Percentiles rank a stretch among this genome's conserved stretches.
These are phyloP conservation scores for Odontophorus gujanensis DNA, from an alignment of 2,113 vertebrate genomes.

Conservation along the genomic window DNA sequence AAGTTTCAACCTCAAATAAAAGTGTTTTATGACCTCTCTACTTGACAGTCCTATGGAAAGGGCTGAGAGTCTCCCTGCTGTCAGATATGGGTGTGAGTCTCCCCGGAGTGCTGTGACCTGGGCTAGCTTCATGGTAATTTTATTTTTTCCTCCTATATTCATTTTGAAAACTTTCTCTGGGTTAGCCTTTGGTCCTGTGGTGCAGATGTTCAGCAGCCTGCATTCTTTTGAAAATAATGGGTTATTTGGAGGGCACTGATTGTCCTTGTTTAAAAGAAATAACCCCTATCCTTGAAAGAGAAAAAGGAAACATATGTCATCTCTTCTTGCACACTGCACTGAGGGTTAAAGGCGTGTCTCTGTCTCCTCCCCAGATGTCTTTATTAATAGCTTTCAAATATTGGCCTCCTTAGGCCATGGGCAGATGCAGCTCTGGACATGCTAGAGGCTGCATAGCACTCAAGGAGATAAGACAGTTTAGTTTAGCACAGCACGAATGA, in stretches of 20 bases:
- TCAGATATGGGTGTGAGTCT: background rate
- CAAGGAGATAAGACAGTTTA: conserved; percentile 78
- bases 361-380: conserved; percentile 63
- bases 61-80: background rate
- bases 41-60: background rate
- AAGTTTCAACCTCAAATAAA: background rate
- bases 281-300: background rate
- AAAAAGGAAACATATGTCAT: conserved; percentile 20
- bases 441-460: conserved; percentile 74
- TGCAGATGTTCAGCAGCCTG: conserved; percentile 45
- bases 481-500: conserved; percentile 79
- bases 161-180: background rate
- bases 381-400: conserved; percentile 62
- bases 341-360: conserved; percentile 65
- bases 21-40: background rate
- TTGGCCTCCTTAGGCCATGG: conserved; percentile 65
- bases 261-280: background rate
- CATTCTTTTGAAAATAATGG: conserved; percentile 53
- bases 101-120: background rate
- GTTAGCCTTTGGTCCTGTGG: background rate
- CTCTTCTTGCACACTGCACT: background rate
- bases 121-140: background rate
- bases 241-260: conserved; percentile 23
- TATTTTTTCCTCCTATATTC: background rate
- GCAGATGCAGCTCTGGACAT: conserved; percentile 64